A percentile compares a stretch with the other conserved stretches of the same genome.
Conservation (phyloP, 2,113 vertebrate genomes). For the Nesogale talazaci region DNA sequence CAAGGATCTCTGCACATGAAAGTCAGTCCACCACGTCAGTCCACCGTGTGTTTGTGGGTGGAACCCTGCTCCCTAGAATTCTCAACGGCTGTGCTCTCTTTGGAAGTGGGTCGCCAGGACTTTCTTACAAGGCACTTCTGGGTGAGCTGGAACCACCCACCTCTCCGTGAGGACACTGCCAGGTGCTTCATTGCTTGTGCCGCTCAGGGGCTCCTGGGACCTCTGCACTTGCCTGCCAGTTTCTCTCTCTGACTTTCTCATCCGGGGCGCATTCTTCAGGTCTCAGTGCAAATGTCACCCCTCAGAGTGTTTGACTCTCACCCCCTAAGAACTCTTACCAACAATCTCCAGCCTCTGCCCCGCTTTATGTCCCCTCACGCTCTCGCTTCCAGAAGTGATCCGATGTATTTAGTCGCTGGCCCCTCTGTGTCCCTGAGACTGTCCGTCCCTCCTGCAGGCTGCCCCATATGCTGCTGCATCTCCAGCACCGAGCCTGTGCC, state of each 20-base stretch:
- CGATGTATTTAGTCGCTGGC: neutral
- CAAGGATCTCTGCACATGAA: neutral
- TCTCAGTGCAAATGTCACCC: neutral
- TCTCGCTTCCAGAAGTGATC: neutral
- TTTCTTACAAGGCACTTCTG: too few relatives aligned
- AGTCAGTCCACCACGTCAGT: too few relatives aligned
- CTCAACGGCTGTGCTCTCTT: too few relatives aligned
- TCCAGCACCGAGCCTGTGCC: neutral
- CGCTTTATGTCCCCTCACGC: neutral
- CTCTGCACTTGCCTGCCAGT: neutral
- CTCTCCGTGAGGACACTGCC: too few relatives aligned
- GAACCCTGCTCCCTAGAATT: too few relatives aligned
- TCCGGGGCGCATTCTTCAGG: neutral
- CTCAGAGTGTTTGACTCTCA: neutral
- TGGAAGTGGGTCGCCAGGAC: too few relatives aligned
- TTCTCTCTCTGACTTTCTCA: neutral
- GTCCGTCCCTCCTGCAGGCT: neutral
- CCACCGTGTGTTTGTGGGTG: too few relatives aligned
- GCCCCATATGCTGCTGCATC: neutral
- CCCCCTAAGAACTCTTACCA: neutral
- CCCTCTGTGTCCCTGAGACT: neutral
- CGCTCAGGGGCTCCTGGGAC: too few relatives aligned
- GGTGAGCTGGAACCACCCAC: too few relatives aligned
- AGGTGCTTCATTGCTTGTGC: too few relatives aligned
- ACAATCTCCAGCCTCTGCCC: neutral